These are phyloP conservation scores for Alosa sapidissima DNA, from an alignment of 2,797 vertebrate genomes.

Conservation along the genomic window DNA sequence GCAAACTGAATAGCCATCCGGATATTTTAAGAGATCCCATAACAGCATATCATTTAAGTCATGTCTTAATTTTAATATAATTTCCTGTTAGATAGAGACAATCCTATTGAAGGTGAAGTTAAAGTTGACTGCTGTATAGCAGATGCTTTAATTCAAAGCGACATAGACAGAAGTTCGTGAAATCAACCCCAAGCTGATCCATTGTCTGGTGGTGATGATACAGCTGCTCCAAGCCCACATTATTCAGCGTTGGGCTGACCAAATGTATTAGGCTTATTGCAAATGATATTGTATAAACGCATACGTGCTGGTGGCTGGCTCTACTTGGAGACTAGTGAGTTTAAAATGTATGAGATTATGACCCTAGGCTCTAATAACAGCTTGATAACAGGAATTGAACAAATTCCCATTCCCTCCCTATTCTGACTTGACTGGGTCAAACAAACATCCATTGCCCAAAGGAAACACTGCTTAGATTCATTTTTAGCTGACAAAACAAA, in stretches of 20 bases:
- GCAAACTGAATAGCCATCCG: not conserved
- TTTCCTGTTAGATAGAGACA: not conserved
- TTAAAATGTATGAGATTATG: not conserved
- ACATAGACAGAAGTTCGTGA: too few species aligned
- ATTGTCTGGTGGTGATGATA: too few species aligned
- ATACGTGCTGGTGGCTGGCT: not conserved
- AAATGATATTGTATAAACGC: not conserved
- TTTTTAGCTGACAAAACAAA: not conserved
- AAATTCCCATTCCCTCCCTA: too few species aligned
- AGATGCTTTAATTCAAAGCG: too few species aligned
- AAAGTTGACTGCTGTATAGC: too few species aligned
- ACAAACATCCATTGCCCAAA: not conserved
- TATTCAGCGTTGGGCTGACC: too few species aligned
- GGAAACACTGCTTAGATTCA: not conserved
- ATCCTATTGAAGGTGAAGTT: not conserved
- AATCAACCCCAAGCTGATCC: too few species aligned
- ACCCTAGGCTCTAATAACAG: too few species aligned
- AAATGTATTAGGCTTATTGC: not conserved
- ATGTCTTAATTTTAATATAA: not conserved
- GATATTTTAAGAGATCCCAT: not conserved
- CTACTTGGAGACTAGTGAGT: too few species aligned
- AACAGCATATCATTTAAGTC: not conserved
- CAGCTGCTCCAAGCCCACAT: too few species aligned
- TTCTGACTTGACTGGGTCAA: not conserved
- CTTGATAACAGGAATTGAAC: too few species aligned